Evolutionary conservation across 1,140 invertebrate genomes (phyloP).

Genomic region (Pogonomyrmex californicus): DNA sequence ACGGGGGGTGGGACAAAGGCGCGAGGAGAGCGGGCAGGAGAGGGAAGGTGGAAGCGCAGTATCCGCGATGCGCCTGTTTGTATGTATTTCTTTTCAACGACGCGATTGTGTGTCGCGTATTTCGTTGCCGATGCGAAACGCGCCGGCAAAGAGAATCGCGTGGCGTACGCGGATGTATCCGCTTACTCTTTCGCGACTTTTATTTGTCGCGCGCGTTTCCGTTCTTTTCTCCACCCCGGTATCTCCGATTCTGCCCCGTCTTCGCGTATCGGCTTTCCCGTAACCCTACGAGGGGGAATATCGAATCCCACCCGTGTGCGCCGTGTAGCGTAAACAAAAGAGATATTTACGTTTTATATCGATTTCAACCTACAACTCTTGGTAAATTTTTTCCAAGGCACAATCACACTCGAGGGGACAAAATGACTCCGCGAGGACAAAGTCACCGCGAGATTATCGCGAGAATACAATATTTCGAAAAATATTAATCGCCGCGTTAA

Average conservation of each 20-base stretch:
- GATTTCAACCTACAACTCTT: neutral
- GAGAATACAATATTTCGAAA: neutral
- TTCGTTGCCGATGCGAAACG: conserved; percentile 19
- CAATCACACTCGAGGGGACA: too few species aligned
- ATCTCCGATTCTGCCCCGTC: conserved; percentile 14
- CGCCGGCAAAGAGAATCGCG: conserved; percentile 31
- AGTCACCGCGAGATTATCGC: too few species aligned
- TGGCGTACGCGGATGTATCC: neutral
- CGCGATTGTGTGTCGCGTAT: conserved; percentile 45
- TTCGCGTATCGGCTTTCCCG: conserved; percentile 42
- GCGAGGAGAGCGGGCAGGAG: neutral
- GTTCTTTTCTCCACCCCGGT: conserved; percentile 18
- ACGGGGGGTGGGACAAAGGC: neutral
- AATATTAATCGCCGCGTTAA: conserved; percentile 9
- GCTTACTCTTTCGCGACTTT: conserved; percentile 32
- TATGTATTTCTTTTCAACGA: conserved; percentile 30
- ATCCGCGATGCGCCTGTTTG: neutral
- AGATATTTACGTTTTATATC: conserved; percentile 33
- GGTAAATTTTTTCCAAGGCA: neutral
- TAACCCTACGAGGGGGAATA: neutral
- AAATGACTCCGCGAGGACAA: neutral
- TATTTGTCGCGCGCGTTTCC: conserved; percentile 18
- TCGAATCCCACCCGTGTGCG: neutral
- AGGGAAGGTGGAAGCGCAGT: neutral
- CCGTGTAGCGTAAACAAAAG: conserved; percentile 6